These are phyloP conservation scores for Hydropotes inermis DNA, from an alignment of 2,113 vertebrate species.

Conservation along the genomic window DNA sequence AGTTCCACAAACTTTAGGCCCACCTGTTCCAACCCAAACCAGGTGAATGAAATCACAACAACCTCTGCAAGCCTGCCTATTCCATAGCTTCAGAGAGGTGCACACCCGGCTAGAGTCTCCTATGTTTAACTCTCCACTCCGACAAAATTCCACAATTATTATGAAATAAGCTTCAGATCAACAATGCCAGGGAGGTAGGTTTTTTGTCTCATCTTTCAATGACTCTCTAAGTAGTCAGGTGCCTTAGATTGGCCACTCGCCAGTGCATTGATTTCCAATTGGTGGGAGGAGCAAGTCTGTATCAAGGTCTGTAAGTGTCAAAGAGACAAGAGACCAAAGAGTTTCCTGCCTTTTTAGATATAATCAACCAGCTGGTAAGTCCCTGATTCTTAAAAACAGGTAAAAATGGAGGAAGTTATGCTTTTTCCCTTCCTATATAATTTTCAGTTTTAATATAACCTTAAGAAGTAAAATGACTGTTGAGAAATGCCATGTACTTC, in stretches of 20 bases:
- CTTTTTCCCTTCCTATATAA: neutral
- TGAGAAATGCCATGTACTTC: neutral
- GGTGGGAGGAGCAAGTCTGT: neutral
- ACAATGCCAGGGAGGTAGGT: neutral
- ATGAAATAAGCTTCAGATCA: neutral
- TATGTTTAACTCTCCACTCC: neutral
- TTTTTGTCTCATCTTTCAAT: neutral
- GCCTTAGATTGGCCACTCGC: neutral
- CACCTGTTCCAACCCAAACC: neutral
- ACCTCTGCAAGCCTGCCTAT: neutral
- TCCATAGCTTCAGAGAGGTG: neutral
- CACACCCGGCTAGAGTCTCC: neutral
- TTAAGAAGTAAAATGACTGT: neutral
- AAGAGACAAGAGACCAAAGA: neutral
- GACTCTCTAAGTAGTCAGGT: neutral
- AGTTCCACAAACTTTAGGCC: neutral
- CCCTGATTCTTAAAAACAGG: neutral
- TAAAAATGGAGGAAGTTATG: neutral
- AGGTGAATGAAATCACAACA: neutral
- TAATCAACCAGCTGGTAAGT: constrained; percentile 28
- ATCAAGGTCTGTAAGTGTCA: neutral
- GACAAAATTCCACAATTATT: neutral
- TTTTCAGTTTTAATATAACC: neutral
- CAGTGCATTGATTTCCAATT: constrained; percentile 1
- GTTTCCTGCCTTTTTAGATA: neutral